Percentiles rank a stretch among this genome's conserved stretches.
Conservation (phyloP, 1,140 invertebrate genomes). For the Acromyrmex charruanus region DNA sequence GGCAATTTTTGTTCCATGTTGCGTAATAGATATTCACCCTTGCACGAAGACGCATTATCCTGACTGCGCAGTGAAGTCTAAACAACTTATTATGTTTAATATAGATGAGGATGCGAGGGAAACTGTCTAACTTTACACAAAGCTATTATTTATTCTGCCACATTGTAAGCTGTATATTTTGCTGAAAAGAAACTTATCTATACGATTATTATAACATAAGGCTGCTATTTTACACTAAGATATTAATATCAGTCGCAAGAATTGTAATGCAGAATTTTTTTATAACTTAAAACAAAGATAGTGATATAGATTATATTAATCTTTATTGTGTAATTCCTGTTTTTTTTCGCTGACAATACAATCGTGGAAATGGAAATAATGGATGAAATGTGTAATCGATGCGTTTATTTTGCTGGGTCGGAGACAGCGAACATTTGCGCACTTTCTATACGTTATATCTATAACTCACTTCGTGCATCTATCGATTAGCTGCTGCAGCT, state of each 20-base stretch:
- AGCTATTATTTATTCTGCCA: background rate
- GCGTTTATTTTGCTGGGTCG: constrained; percentile 19
- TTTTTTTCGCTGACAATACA: background rate
- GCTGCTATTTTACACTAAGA: background rate
- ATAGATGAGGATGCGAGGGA: background rate
- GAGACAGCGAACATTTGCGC: background rate
- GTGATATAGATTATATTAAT: background rate
- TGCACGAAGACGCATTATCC: constrained; percentile 1
- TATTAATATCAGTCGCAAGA: background rate
- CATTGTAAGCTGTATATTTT: background rate
- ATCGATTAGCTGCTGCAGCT: constrained; percentile 76
- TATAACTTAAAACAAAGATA: background rate
- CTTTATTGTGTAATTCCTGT: background rate
- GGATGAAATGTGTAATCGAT: constrained; percentile 2
- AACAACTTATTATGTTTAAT: constrained; percentile 30
- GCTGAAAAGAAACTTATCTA: background rate
- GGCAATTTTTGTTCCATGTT: constrained; percentile 30
- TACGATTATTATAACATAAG: background rate
- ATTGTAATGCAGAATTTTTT: background rate
- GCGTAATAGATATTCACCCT: constrained; percentile 32
- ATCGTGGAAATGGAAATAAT: background rate
- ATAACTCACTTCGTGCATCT: constrained; percentile 66
- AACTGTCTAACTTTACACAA: constrained; percentile 1
- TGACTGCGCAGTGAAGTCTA: constrained; percentile 4
- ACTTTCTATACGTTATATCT: constrained; percentile 37